phyloP scores from a whole-genome alignment of 2,113 vertebrate genomes.

The Mus musculus region DNA sequence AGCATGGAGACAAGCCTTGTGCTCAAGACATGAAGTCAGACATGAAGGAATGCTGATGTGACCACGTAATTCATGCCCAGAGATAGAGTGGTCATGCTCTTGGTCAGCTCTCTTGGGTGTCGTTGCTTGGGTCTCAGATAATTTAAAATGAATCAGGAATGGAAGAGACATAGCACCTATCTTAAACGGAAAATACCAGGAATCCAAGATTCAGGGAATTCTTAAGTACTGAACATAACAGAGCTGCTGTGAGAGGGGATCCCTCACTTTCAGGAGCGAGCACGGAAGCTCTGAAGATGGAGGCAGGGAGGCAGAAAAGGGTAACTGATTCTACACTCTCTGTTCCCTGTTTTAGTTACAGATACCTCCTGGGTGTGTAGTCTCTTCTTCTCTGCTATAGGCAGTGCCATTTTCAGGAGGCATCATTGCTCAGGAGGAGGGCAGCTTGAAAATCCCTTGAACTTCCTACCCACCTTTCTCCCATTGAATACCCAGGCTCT shows the following conservation, averaged over 20 bases:
- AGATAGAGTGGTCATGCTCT: fast-evolving
- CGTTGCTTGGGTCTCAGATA: background rate
- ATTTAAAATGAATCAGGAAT: background rate
- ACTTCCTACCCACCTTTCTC: background rate
- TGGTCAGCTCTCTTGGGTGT: background rate
- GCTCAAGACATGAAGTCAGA: background rate
- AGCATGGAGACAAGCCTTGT: background rate
- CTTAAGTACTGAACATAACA: fast-evolving
- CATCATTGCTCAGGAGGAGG: background rate
- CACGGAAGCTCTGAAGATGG: background rate
- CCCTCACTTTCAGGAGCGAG: too few species aligned
- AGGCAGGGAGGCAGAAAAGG: too few species aligned
- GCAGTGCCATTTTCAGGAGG: background rate
- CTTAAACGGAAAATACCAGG: background rate
- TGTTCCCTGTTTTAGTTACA: background rate
- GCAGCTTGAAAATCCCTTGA: background rate
- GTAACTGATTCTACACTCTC: background rate
- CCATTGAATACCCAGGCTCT: background rate
- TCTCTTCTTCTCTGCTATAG: background rate
- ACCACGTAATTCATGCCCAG: background rate
- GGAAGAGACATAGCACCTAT: background rate
- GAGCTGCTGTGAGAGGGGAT: background rate
- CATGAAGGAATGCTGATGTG: background rate
- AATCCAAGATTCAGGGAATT: background rate
- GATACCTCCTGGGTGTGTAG: too few species aligned